These are phyloP conservation scores for Echinometra lucunter DNA, from an alignment of 53 echinoderm and acorn worm genomes.

Conservation along the genomic window DNA sequence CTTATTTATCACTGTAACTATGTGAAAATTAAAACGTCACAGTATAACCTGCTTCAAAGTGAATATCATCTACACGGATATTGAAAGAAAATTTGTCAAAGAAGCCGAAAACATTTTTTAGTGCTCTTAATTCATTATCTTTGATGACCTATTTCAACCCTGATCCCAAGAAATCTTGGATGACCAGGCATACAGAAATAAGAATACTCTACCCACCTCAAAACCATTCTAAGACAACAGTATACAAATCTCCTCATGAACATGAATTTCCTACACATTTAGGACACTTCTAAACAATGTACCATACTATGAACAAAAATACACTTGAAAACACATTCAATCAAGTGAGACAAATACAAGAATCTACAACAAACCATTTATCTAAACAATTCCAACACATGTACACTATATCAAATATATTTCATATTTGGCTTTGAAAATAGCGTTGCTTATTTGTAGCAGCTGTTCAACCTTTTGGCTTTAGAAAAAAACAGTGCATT, in stretches of 20 bases:
- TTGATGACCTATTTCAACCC: slow-evolving; percentile 51
- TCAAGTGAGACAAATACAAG: background rate
- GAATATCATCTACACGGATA: background rate
- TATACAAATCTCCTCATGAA: background rate
- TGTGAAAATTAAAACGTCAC: background rate
- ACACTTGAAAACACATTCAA: background rate
- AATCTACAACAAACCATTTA: background rate
- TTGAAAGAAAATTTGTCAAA: background rate
- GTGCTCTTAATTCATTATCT: background rate
- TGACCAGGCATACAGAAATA: slow-evolving; percentile 62
- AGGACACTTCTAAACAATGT: background rate
- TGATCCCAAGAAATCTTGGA: slow-evolving; percentile 62
- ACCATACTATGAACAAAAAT: background rate
- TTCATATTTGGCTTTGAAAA: slow-evolving; percentile 49
- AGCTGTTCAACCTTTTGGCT: slow-evolving; percentile 22
- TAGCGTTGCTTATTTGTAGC: background rate
- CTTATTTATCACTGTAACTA: background rate
- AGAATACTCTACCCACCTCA: slow-evolving; percentile 17
- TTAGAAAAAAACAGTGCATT: background rate
- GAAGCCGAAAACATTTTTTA: background rate
- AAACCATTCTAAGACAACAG: background rate
- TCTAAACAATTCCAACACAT: background rate
- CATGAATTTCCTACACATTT: background rate
- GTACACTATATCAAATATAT: slow-evolving; percentile 10
- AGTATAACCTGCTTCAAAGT: background rate